A percentile compares a stretch with the other conserved stretches of the same genome.
Evolutionary conservation across 1,140 invertebrate species (phyloP).

Genomic region (Drosophila repletoides): DNA sequence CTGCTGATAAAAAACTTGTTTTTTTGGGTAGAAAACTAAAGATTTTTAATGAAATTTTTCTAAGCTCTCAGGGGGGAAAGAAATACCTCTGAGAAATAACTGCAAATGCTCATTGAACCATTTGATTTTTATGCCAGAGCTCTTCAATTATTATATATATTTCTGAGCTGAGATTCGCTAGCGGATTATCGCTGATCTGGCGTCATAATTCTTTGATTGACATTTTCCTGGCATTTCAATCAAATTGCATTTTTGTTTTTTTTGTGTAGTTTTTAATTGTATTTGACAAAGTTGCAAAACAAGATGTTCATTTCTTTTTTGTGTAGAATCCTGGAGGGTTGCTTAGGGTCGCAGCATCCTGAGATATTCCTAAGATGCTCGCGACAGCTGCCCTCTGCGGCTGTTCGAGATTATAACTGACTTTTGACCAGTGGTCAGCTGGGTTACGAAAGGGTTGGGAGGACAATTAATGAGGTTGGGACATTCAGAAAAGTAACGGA

Average conservation of each 20-base stretch:
- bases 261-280: conserved; percentile 59
- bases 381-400: conserved; percentile 45
- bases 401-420: conserved; percentile 38
- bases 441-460: conserved; percentile 38
- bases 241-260: conserved; percentile 60
- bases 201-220: conserved; percentile 56
- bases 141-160: too few species aligned
- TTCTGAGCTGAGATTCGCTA: too few species aligned
- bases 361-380: conserved; percentile 15
- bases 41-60: conserved; percentile 57
- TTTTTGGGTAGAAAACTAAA: conserved; percentile 55
- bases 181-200: conserved; percentile 34
- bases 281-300: conserved; percentile 75
- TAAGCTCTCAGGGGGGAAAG: conserved; percentile 29
- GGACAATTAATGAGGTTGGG: conserved; percentile 9
- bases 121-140: conserved; percentile 49
- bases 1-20: conserved; percentile 52
- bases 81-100: neutral
- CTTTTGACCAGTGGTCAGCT: conserved; percentile 71
- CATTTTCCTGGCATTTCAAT: conserved; percentile 68
- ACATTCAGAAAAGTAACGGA: neutral
- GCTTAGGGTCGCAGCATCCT: conserved; percentile 30
- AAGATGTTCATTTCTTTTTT: conserved; percentile 53
- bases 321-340: conserved; percentile 8
- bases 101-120: conserved; percentile 53